Conservation (phyloP, 2,888 invertebrate species). For the Ichneumon xanthorius region DNA sequence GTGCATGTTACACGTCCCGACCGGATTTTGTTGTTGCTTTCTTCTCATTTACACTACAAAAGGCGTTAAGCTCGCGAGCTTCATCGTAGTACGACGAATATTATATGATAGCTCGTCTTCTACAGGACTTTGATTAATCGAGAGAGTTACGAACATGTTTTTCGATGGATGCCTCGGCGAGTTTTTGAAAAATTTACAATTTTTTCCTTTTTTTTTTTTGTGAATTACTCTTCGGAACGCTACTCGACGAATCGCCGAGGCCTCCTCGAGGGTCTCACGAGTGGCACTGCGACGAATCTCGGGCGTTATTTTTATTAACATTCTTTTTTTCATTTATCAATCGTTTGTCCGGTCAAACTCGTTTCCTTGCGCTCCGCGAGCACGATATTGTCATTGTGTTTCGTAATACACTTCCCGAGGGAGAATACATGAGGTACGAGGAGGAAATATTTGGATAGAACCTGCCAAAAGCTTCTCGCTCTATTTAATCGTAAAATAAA, state of each 20-base stretch:
- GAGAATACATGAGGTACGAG: constrained; percentile 31
- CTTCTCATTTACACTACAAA: constrained; percentile 52
- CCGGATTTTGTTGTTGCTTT: constrained; percentile 34
- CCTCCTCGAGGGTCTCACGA: neutral
- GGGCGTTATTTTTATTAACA: constrained; percentile 9
- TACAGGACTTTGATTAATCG: constrained; percentile 71
- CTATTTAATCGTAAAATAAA: neutral
- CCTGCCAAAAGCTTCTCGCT: constrained; percentile 19
- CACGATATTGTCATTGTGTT: constrained; percentile 62
- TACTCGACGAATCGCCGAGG: neutral
- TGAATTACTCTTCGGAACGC: neutral
- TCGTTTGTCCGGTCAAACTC: constrained; percentile 36
- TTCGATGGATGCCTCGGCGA: neutral
- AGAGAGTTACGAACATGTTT: constrained; percentile 15
- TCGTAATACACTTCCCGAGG: constrained; percentile 24
- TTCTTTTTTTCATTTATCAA: neutral
- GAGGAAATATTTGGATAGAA: constrained; percentile 22
- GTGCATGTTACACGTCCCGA: constrained; percentile 20
- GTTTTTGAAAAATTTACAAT: neutral
- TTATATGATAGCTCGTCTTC: constrained; percentile 72
- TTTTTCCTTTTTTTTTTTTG: neutral
- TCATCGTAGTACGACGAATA: constrained; percentile 58
- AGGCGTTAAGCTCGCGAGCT: constrained; percentile 67
- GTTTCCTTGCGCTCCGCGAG: constrained; percentile 32
- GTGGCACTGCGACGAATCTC: constrained; percentile 23